A percentile compares a stretch with the other conserved stretches of the same genome.
These are phyloP conservation scores for Drosophila ustulata DNA, from an alignment of 2,888 invertebrate species.

Conservation along the genomic window DNA sequence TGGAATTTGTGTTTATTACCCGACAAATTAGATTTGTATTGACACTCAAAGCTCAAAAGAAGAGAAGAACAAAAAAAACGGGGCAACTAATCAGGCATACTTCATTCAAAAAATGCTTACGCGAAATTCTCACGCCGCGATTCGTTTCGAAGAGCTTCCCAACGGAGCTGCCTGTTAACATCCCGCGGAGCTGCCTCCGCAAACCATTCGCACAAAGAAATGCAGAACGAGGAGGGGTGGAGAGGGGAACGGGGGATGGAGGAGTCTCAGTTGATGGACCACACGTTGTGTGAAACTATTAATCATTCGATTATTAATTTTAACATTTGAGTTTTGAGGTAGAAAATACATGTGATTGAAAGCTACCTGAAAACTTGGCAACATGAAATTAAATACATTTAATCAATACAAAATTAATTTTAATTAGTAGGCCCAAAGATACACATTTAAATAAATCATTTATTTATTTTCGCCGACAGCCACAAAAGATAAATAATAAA, in stretches of 20 bases:
- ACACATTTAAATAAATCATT: conserved; percentile 38
- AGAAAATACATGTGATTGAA: conserved; percentile 9
- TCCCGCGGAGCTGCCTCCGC: conserved; percentile 54
- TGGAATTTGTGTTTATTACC: conserved; percentile 1
- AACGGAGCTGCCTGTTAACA: conserved; percentile 38
- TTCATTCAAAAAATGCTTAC: conserved; percentile 52
- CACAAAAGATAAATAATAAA: conserved; percentile 1
- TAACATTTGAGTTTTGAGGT: conserved; percentile 13
- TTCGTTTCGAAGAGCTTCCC: conserved; percentile 29
- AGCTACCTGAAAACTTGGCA: conserved; percentile 39
- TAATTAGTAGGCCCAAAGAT: conserved; percentile 39
- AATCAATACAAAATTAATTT: conserved; percentile 50
- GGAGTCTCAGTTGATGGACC: conserved; percentile 28
- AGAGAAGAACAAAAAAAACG: conserved; percentile 10
- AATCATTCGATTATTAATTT: conserved; percentile 57
- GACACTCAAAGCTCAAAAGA: conserved; percentile 17
- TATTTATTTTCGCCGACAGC: conserved; percentile 28
- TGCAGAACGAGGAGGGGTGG: not conserved
- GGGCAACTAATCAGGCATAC: conserved; percentile 57
- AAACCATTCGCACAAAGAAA: conserved; percentile 10
- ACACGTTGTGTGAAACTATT: conserved; percentile 53
- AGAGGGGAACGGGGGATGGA: not conserved
- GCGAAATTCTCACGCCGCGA: conserved; percentile 48
- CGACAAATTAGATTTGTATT: conserved; percentile 22
- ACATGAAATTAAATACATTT: conserved; percentile 40